Conservation (phyloP, 2,888 invertebrate genomes). For the Amiota communis region DNA sequence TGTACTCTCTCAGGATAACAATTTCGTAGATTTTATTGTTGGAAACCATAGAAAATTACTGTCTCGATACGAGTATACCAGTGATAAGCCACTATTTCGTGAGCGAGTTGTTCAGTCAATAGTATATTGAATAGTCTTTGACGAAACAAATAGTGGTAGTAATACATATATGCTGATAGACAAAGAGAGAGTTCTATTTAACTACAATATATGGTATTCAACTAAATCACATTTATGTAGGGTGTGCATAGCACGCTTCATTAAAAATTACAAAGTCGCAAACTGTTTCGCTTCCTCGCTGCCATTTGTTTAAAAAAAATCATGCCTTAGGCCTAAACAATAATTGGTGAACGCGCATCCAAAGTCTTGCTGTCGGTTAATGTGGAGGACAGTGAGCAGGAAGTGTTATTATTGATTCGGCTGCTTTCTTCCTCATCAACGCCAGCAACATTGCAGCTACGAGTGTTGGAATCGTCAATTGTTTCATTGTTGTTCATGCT, state of each 20-base stretch:
- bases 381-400: conserved; percentile 69
- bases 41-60: too few species aligned
- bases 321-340: conserved; percentile 55
- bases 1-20: too few species aligned
- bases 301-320: conserved; percentile 1
- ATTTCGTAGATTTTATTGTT: too few species aligned
- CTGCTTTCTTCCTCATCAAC: conserved; percentile 45
- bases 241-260: conserved; percentile 37
- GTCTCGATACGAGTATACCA: too few species aligned
- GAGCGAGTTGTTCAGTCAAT: too few species aligned
- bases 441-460: conserved; percentile 5
- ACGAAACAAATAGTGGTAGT: too few species aligned
- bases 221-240: conserved; percentile 51
- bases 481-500: conserved; percentile 35
- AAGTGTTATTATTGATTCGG: conserved; percentile 60
- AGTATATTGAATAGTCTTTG: too few species aligned
- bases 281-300: conserved; percentile 1
- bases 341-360: conserved; percentile 71
- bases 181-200: too few species aligned
- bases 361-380: conserved; percentile 71
- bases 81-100: too few species aligned
- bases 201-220: conserved; percentile 29
- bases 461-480: conserved; percentile 34
- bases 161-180: too few species aligned
- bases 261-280: conserved; percentile 9